These are phyloP conservation scores for Paedocypris micromegethes DNA, from an alignment of 2,797 vertebrate species.

Conservation along the genomic window DNA sequence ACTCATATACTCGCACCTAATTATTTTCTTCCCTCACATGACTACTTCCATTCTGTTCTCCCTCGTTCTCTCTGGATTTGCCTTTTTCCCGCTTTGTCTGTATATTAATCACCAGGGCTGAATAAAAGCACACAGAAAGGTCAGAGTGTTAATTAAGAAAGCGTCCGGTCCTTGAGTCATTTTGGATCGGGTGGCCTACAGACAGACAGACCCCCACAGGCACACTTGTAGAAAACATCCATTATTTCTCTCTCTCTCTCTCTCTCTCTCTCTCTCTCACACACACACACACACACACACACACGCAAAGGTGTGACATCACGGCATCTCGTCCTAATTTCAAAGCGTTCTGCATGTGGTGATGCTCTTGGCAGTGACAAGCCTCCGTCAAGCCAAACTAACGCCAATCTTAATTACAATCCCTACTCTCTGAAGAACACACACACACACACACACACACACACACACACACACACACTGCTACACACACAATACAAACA, in stretches of 20 bases:
- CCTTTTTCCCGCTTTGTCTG: conserved; percentile 15
- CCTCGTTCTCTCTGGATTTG: neutral
- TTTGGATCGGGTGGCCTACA: conserved; percentile 37
- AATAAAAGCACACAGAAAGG: conserved; percentile 49
- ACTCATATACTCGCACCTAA: conserved; percentile 18
- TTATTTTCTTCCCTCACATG: conserved; percentile 24
- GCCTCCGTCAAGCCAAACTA: conserved; percentile 36
- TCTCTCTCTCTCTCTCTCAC: no score
- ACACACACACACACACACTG: neutral
- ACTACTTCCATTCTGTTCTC: conserved; percentile 15
- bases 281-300: conserved; percentile 3
- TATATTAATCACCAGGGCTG: conserved; percentile 46
- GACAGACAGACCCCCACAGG: conserved; percentile 9
- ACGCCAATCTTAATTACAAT: conserved; percentile 42
- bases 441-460: neutral
- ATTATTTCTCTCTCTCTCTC: conserved; percentile 8
- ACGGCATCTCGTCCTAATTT: conserved; percentile 45
- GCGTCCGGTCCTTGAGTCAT: conserved; percentile 40
- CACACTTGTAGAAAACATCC: conserved; percentile 3
- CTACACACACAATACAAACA: conserved; percentile 1
- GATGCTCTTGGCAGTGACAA: conserved; percentile 36
- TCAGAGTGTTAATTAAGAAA: conserved; percentile 55
- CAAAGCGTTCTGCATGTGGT: conserved; percentile 37
- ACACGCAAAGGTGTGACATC: conserved; percentile 24
- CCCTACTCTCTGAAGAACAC: conserved; percentile 20